A percentile compares a stretch with the other conserved stretches of the same genome.
phyloP scores from a whole-genome alignment of 2,113 vertebrate genomes.

The Eira barbara region DNA sequence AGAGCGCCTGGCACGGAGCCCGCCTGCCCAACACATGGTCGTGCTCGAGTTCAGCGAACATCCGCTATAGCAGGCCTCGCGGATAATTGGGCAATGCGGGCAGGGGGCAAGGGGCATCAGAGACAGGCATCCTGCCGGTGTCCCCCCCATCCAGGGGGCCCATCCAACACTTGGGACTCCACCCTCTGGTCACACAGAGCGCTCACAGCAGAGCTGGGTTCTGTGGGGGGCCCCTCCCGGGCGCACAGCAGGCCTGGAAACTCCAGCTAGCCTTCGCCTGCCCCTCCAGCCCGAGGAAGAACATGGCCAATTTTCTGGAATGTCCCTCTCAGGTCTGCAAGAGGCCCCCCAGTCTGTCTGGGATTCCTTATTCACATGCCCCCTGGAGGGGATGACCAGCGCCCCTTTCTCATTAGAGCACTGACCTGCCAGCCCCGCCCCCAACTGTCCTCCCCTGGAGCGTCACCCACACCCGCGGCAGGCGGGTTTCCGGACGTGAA shows the following conservation, averaged over 20 bases:
- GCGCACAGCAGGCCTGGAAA: neutral
- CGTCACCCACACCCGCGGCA: neutral
- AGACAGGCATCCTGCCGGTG: neutral
- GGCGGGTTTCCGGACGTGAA: neutral
- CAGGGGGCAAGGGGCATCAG: neutral
- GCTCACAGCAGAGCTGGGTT: neutral
- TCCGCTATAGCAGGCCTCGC: fast-evolving
- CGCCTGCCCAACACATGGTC: neutral
- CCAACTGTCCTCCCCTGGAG: neutral
- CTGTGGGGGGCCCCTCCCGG: neutral
- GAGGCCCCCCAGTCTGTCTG: neutral
- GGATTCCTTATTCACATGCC: neutral
- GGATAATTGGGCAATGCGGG: neutral
- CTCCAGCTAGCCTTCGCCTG: neutral
- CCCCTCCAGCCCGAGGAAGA: neutral
- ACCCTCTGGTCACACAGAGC: neutral
- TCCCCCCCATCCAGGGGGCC: neutral
- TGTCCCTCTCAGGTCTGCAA: neutral
- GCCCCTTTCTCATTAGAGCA: neutral
- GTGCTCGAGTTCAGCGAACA: neutral
- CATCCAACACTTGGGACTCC: neutral
- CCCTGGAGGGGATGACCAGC: neutral
- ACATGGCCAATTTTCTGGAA: neutral
- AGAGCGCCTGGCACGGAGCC: neutral
- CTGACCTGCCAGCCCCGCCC: neutral